Evolutionary conservation across 2,113 vertebrate species (phyloP).

Genomic region (Merops nubicus): DNA sequence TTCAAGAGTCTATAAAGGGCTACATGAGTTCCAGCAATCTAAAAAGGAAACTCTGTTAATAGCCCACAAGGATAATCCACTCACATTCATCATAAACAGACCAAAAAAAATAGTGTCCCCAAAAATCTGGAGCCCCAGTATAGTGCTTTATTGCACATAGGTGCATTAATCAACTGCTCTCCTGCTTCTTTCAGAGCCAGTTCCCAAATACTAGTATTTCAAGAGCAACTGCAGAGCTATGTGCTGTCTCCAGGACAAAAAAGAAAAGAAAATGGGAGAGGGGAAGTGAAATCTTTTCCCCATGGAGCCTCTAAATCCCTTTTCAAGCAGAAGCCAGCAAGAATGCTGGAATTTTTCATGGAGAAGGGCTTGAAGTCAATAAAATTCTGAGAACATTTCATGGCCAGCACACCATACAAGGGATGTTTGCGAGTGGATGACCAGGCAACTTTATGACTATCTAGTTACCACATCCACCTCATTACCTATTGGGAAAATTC

Average conservation of each 20-base stretch:
- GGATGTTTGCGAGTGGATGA: background rate
- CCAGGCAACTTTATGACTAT: slow-evolving; percentile 11
- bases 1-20: background rate
- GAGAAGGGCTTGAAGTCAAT: background rate
- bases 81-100: rapidly evolving
- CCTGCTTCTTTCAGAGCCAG: background rate
- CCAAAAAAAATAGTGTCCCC: background rate
- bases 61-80: background rate
- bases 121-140: background rate
- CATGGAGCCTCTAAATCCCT: background rate
- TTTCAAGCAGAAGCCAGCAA: background rate
- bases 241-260: background rate
- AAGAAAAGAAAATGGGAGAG: rapidly evolving
- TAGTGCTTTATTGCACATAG: background rate
- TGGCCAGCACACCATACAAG: background rate
- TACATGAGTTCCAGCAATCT: background rate
- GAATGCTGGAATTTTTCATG: background rate
- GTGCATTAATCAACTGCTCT: background rate
- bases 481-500: slow-evolving; percentile 24
- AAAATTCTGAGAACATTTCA: background rate
- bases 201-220: background rate
- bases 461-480: slow-evolving; percentile 27
- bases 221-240: background rate
- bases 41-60: background rate
- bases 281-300: background rate